Conservation (phyloP, 2,797 vertebrate genomes). For the Gymnopithys bicolor region DNA sequence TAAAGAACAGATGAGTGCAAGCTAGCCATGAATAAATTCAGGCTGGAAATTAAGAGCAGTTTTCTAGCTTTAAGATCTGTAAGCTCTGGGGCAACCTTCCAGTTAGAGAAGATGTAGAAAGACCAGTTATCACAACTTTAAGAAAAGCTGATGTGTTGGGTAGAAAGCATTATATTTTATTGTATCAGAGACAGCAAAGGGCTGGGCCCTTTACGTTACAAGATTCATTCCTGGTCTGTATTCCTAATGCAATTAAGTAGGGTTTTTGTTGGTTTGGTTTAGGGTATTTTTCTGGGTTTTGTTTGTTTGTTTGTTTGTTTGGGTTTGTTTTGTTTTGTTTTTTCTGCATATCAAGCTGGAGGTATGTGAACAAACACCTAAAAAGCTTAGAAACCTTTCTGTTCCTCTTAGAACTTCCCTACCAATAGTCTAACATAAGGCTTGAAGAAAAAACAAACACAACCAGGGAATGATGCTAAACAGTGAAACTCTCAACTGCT, state of each 20-base stretch:
- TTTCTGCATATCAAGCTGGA: background rate
- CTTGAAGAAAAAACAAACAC: background rate
- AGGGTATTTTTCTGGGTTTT: background rate
- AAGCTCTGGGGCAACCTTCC: background rate
- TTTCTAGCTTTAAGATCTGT: background rate
- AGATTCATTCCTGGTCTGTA: background rate
- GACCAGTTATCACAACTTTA: background rate
- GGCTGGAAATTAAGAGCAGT: background rate
- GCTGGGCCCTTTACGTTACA: background rate
- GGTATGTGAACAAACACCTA: background rate
- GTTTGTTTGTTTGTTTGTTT: too few species aligned
- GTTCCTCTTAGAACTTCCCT: constrained; percentile 1
- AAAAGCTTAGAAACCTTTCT: constrained; percentile 7
- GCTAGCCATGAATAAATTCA: background rate
- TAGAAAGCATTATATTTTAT: background rate
- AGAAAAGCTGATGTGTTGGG: background rate
- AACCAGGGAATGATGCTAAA: background rate
- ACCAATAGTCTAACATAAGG: background rate
- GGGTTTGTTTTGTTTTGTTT: background rate
- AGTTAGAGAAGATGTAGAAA: background rate
- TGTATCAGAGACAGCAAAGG: background rate
- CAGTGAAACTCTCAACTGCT: background rate
- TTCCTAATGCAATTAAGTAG: background rate
- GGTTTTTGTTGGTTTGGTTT: background rate
- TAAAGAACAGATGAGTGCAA: background rate